These are phyloP conservation scores for Florisuga fusca DNA, from an alignment of 2,797 vertebrate species.

Conservation along the genomic window DNA sequence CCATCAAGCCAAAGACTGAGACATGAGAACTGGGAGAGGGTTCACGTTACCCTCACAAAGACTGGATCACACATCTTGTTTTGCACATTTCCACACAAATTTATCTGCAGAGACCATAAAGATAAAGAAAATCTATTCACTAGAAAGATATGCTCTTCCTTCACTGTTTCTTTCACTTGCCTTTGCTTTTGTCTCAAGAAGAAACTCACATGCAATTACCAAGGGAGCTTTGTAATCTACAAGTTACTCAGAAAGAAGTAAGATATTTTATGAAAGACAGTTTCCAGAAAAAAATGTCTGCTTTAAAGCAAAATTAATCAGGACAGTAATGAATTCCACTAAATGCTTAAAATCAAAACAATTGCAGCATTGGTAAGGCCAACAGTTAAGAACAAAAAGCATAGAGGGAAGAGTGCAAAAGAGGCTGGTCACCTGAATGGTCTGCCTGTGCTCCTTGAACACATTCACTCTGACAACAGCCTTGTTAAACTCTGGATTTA, in stretches of 20 bases:
- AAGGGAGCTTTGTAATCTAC: background rate
- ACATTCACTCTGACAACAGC: conserved; percentile 96
- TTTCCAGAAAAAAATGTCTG: background rate
- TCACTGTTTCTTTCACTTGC: background rate
- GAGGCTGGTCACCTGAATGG: conserved; percentile 88
- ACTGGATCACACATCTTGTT: background rate
- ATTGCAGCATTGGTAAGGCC: background rate
- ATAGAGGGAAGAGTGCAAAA: background rate
- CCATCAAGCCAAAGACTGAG: background rate
- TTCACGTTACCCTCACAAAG: background rate
- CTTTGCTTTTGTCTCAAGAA: background rate
- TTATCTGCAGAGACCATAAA: background rate
- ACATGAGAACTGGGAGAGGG: background rate
- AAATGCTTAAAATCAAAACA: background rate
- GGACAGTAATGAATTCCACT: background rate
- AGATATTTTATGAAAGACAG: background rate
- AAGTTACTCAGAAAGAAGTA: background rate
- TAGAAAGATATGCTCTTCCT: background rate
- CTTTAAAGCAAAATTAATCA: background rate
- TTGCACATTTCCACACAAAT: background rate
- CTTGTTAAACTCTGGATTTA: conserved; percentile 98
- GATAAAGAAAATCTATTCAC: background rate
- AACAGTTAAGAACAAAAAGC: background rate
- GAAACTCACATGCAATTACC: background rate
- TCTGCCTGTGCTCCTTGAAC: conserved; percentile 97